Evolutionary conservation across 2,113 vertebrate species (phyloP).

Genomic region (Trochalopteron elliotii): DNA sequence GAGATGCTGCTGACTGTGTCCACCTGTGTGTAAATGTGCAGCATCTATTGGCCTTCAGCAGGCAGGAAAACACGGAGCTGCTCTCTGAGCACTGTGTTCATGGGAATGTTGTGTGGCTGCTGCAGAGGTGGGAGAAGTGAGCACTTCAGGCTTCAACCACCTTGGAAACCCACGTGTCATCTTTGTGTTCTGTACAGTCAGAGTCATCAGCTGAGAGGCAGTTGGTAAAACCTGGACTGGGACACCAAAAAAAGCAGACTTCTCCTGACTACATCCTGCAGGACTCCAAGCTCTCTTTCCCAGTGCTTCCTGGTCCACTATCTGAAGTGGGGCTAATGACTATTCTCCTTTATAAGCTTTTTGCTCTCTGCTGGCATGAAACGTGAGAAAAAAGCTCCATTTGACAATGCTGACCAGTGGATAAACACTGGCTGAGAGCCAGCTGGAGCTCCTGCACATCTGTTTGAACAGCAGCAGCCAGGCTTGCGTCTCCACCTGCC

Average conservation of each 20-base stretch:
- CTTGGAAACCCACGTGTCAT: neutral
- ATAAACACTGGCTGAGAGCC: neutral
- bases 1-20: neutral
- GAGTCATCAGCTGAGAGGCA: neutral
- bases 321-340: neutral
- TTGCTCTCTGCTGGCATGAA: constrained; percentile 11
- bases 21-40: neutral
- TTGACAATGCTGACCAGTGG: neutral
- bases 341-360: neutral
- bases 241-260: neutral
- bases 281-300: neutral
- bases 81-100: neutral
- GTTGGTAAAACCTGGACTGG: neutral
- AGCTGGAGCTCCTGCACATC: constrained; percentile 6
- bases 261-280: neutral
- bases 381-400: neutral
- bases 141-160: neutral
- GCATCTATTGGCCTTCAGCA: neutral
- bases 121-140: neutral
- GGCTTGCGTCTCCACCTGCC: neutral
- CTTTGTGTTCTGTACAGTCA: neutral
- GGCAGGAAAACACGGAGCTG: neutral
- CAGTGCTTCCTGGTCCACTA: neutral
- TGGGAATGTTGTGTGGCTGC: neutral
- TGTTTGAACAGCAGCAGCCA: neutral